Base-by-base conservation (phyloP, 1,140 invertebrate species). In the Drosophila biarmipes region DNA sequence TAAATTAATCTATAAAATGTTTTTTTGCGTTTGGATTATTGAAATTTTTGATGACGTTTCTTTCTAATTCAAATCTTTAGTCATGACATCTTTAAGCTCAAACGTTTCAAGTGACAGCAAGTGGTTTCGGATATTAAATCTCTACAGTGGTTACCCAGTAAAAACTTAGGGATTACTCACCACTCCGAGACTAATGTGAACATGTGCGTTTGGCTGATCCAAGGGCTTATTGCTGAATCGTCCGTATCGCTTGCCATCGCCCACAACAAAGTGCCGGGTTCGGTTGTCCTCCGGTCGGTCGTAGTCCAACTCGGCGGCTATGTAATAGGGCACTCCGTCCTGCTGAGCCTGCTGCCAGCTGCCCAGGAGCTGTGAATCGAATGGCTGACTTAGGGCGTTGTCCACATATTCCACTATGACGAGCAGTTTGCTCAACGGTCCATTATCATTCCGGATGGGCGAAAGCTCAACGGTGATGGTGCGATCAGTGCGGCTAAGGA, bases 221-320 rank as follows among this genome's bases (percentile, higher is more conserved):
- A 98, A 91, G 1, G 96, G 96, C 11, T 95, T 95, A 93, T 98
- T 98, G 57, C 94, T 95, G 90, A 95, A 98, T 0, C 94, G 94
- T 66, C 96, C 95, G 87, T 97, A 96, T 6, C 92, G 94, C 53
- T 92, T 93, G 19, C 94, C 94, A 93, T 98, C 95, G 12, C 97
- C 97, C 45, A 98, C 94, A 6, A 94, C 93, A 93, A 98, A 98
- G 21, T 93, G 92, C 81, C 92, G 82, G 63, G 93, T 93, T 63
- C 78, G 73, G 45, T 91, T 91, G 43, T 91, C 79, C 14, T 84
- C 77, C 8, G 81, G 71, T 1, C 74, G 63, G 34, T 91, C 79
- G 27, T 91, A 91, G 46, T 90, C 74, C 54, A 98, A 92, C 91
- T 97, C 95, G 2, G 95, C 97, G 17, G 97, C 94, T 31, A 97